Evolutionary conservation across 2,797 vertebrate genomes (phyloP), one percentile per base, ranked within the genome.

Genomic region (Champsocephalus esox): DNA sequence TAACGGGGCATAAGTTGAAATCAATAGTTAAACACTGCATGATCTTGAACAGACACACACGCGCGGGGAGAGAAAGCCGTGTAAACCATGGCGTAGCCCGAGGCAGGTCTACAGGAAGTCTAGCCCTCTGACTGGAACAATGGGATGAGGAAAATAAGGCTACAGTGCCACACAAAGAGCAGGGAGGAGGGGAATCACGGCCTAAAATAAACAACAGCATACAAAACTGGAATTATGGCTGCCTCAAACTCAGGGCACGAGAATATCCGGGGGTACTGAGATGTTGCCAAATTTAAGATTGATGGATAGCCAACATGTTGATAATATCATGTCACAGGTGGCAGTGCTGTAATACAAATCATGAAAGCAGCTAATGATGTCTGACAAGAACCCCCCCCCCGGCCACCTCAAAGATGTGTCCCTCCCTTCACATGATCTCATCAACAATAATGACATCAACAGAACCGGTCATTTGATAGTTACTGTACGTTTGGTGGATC

Each of bases 71-170:
- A 60, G 61, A n/a, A 16, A 28, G 63, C 4, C 34, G 3, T 24
- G 1, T 51, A 60, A 60, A 71, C 48, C 45, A 50, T 44, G 32
- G 70, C 34, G 61, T 41, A 80, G 66, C 68, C 79, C 14, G 44
- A 61, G 59, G 80, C 81, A 71, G 70, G 72, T 82, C 84, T 85
- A 83, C 88, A 93, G 93, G 92, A 93, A 91, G 83, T 67, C 72
- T 83, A 84, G 57, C 48, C 58, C 70, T 73, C 10, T 58, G 45
- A 58, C 38, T 57, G 58, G 58, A 91, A 94, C 92, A 93, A 93
- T 93, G 75, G 77, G 73, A 65, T 78, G 12, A 66, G 79, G 88
- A 74, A 83, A 90, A 87, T 59, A 57, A 68, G 75, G 73, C 79
- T 66, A 65, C 46, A 9, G 41, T 65, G 75, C 70, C 58, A 77